These are phyloP conservation scores for Spicauda simplicius DNA, from an alignment of 2,888 invertebrate species.

Conservation along the genomic window DNA sequence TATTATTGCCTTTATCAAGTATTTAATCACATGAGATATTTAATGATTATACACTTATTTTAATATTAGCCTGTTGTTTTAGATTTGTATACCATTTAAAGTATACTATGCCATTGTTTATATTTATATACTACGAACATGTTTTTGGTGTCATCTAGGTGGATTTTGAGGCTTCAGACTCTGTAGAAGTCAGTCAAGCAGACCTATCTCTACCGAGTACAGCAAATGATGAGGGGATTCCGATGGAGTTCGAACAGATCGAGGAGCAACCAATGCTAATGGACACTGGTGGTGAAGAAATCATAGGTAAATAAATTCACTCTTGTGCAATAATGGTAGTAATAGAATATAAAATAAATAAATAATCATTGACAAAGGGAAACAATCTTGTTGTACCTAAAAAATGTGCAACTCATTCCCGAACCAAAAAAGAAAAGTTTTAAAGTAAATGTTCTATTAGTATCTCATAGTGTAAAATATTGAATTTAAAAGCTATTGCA, in stretches of 20 bases:
- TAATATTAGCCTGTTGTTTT: too few species aligned
- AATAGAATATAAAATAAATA: too few species aligned
- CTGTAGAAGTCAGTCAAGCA: constrained; percentile 62
- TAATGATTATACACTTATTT: too few species aligned
- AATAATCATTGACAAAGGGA: too few species aligned
- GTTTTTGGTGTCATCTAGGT: constrained; percentile 53
- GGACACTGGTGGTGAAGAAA: constrained; percentile 75
- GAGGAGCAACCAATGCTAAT: constrained; percentile 70
- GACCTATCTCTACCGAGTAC: constrained; percentile 60
- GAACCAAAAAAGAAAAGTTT: too few species aligned
- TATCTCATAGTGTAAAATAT: too few species aligned
- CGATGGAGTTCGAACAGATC: constrained; percentile 73
- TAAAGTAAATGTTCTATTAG: too few species aligned
- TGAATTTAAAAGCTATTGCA: too few species aligned
- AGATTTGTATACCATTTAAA: neutral
- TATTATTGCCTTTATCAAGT: too few species aligned
- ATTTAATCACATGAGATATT: too few species aligned
- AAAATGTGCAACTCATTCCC: too few species aligned
- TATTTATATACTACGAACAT: neutral
- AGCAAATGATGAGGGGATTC: constrained; percentile 58
- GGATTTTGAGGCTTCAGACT: constrained; percentile 69
- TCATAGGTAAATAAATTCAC: constrained; percentile 61
- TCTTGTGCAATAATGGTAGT: neutral
- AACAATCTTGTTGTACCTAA: too few species aligned
- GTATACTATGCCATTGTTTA: constrained; percentile 3